Base-by-base conservation (phyloP, 2,797 vertebrate species). In the Oophaga sylvatica region DNA sequence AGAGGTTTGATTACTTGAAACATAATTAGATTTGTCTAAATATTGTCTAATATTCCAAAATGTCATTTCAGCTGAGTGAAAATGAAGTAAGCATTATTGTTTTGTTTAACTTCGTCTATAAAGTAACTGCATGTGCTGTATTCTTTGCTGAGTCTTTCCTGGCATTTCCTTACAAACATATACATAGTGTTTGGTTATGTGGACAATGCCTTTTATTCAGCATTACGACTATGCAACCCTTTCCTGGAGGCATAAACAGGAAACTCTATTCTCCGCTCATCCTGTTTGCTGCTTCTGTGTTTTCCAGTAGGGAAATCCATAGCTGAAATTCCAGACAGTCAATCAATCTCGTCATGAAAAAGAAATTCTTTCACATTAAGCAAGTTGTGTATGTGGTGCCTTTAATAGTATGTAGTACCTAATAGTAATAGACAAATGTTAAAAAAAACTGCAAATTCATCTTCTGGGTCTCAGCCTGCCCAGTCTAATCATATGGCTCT, bases 301-400 rank as follows among this genome's bases (percentile, higher is more conserved):
- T 82, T 82, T 53, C 80, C 80, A 48, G 22, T 57, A 48, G 80
- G 63, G 80, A 68, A 81, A 68, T 68, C 62, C 63, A 81, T 81
- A 81, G 62, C 7, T 81, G 22, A 81, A 70, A 82, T 70, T 82
- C 62, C 62, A 81, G 60, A 63, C 78, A 80, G 20, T 35, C 26
- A 80, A 19, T 35, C 26, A 7, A 13, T 75, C 1, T 70, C 17
- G 1, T 8, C 45, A 11, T 48, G 71, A 75, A 53, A 75, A 75
- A 48, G 17, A 71, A 19, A 41, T 71, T 35, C 16, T 17, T 71
- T 68, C 67, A 29, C 67, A 31, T 13, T 31, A 29, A 31, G 13
- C 26, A 2, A 22, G 12, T 73, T 77, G 53, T 77, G 75, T 26
- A 26, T 13, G 26, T 17, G 22, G 20, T 7, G 20, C 35, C 2